Evolutionary conservation across 2,797 vertebrate species (phyloP).

Genomic region (Cheirogaleus major): DNA sequence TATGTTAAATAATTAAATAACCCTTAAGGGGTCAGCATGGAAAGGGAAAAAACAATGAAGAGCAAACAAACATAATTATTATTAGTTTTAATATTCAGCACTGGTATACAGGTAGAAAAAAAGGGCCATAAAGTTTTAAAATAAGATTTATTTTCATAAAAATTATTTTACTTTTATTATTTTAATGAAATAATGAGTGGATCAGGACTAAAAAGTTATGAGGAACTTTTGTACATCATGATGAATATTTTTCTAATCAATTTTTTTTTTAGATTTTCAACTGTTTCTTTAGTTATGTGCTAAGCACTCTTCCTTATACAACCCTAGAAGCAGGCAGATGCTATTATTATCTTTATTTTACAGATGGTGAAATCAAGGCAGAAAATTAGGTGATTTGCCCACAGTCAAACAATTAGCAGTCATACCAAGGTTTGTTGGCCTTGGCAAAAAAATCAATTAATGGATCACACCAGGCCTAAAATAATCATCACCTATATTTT

Average conservation of each 20-base stretch:
- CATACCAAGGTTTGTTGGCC: background rate
- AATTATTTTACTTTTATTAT: constrained; percentile 20
- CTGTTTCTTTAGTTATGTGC: background rate
- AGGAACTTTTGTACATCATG: background rate
- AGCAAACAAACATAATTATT: background rate
- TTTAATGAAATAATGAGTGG: background rate
- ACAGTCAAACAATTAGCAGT: background rate
- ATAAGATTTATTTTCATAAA: constrained; percentile 48
- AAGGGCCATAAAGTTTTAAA: background rate
- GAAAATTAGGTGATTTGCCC: background rate
- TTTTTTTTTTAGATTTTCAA: background rate
- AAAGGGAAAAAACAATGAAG: background rate
- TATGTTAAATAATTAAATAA: background rate
- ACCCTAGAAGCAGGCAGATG: background rate
- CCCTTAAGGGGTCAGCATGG: background rate
- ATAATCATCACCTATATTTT: background rate
- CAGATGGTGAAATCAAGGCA: constrained; percentile 9
- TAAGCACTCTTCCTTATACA: background rate
- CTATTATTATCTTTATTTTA: background rate
- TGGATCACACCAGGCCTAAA: background rate
- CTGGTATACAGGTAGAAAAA: background rate
- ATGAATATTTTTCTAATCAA: background rate
- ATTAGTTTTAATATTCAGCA: background rate
- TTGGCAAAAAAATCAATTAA: constrained; percentile 14
- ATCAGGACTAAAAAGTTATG: background rate